These are phyloP conservation scores for Acanthopleura granulata DNA, from an alignment of 2,888 invertebrate species.

Conservation along the genomic window DNA sequence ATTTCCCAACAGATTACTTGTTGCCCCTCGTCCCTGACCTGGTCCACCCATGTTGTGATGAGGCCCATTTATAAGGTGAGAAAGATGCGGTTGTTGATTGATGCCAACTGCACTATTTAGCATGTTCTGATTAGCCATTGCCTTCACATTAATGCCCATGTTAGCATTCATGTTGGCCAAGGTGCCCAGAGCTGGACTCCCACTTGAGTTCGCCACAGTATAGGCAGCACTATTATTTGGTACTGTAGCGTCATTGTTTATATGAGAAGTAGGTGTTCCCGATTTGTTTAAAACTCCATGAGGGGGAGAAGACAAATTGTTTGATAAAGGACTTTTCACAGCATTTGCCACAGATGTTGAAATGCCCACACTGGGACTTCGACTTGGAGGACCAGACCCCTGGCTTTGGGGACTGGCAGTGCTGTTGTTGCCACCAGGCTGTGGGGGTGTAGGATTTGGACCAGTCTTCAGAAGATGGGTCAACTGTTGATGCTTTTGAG, in stretches of 20 bases:
- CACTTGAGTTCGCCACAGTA: conserved; percentile 25
- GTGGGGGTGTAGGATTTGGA: conserved; percentile 46
- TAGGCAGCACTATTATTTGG: conserved; percentile 26
- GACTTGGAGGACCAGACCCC: conserved; percentile 26
- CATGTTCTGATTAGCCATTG: conserved; percentile 33
- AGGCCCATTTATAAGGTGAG: conserved; percentile 66
- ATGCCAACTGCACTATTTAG: conserved; percentile 32
- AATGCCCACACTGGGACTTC: conserved; percentile 43
- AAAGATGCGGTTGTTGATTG: conserved; percentile 41
- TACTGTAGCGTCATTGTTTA: conserved; percentile 31
- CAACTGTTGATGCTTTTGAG: conserved; percentile 56
- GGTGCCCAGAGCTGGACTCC: conserved; percentile 14
- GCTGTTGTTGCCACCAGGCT: conserved; percentile 52
- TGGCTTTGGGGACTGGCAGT: conserved; percentile 40
- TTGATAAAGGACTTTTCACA: conserved; percentile 58
- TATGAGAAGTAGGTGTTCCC: conserved; percentile 31
- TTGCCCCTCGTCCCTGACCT: conserved; percentile 36
- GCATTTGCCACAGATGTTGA: conserved; percentile 42
- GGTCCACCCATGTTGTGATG: conserved; percentile 50
- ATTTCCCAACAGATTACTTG: conserved; percentile 17
- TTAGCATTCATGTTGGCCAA: conserved; percentile 24
- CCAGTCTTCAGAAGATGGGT: conserved; percentile 54
- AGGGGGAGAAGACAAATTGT: conserved; percentile 59
- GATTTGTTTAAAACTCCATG: conserved; percentile 48
- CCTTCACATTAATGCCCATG: conserved; percentile 31